Base-by-base conservation (phyloP, 2,113 vertebrate species). In the Myotis yumanensis region DNA sequence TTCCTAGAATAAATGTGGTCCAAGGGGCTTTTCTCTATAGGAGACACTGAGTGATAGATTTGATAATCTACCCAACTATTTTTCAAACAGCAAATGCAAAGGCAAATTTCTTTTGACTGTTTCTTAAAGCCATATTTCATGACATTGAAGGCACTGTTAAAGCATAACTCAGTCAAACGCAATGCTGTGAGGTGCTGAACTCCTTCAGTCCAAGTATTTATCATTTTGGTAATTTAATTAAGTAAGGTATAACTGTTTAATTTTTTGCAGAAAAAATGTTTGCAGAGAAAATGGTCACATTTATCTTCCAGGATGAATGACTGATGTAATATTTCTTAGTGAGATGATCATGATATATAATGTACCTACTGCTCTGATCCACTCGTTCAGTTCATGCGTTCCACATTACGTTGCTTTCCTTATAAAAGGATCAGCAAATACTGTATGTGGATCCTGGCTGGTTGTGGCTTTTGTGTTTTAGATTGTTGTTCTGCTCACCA, bases 141-240 rank as follows among this genome's bases (percentile, higher is more conserved):
- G 76, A 86, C 18, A 64, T 43, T 30, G 73, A 86, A 71, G 51
- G 54, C 12, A 71, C 81, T 68, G 52, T 92, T 95, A 90, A 95
- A 90, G 35, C 57, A 17, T 87, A 95, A 83, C 48, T 92, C 85
- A 75, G 69, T 84, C 64, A 90, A 93, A 93, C 80, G 59, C 28
- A 69, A 37, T 92, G 54, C 16, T 51, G 22, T 43, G 51, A 90
- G 62, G 32, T 52, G 10, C 62, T 88, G 76, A 72, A 87, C 71
- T 62, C 30, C 51, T 10, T 14, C 68, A 59, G 32, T 52, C 32
- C 57, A 87, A 40, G 62, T 81, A 35, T 35, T 15, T 73, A 48
- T 94, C 35, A 73, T 95, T 94, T 91, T 88, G 20, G 12, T 90
- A 85, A 93, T 35, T 72, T 91, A 82, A 93, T 87, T 91, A 96